A percentile compares a stretch with the other conserved stretches of the same genome.
phyloP scores from a whole-genome alignment of 2,113 vertebrate species.

The Arizona elegans region DNA sequence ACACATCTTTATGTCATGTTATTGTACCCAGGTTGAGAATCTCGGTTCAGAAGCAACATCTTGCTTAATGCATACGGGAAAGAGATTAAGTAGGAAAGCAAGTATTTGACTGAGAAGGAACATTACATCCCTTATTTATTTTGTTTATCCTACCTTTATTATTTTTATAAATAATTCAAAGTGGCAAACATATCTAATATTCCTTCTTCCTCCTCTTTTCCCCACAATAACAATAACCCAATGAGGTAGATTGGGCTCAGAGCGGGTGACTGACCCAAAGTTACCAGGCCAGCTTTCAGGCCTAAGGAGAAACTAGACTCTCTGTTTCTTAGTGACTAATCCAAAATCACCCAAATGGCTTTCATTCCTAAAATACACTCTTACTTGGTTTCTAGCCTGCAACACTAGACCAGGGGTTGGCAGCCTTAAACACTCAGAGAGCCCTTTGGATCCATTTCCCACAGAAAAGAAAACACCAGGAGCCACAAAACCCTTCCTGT shows the following conservation, averaged over 20 bases:
- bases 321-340: neutral
- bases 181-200: neutral
- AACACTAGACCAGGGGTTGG: too few species aligned
- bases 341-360: neutral
- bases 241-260: neutral
- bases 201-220: neutral
- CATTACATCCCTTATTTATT: neutral
- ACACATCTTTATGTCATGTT: neutral
- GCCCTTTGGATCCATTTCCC: too few species aligned
- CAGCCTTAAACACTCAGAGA: too few species aligned
- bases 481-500: too few species aligned
- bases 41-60: neutral
- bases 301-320: neutral
- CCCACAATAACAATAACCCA: neutral
- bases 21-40: neutral
- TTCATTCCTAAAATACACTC: neutral
- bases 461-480: too few species aligned
- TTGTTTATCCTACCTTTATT: neutral
- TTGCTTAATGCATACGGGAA: neutral
- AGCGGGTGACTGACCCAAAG: neutral
- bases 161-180: neutral
- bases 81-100: neutral
- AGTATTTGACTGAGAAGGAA: neutral
- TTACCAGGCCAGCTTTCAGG: neutral
- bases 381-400: neutral